Conservation (phyloP, 2,113 vertebrate species). For the Ibidorhyncha struthersii region DNA sequence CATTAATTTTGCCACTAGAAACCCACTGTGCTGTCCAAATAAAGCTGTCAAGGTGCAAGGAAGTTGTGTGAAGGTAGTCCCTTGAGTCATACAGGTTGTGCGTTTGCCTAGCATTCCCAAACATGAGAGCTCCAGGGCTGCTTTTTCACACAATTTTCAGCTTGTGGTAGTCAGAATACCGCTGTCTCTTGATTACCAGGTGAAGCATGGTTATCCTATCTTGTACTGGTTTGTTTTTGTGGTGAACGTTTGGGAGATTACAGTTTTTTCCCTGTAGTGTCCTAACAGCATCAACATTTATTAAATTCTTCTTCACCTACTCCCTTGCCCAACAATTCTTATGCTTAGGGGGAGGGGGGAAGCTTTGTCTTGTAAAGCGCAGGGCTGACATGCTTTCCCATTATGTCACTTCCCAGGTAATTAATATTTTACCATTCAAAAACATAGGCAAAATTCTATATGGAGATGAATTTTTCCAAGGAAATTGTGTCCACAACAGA, state of each 20-base stretch:
- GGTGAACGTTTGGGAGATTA: neutral
- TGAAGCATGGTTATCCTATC: neutral
- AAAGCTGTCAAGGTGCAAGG: neutral
- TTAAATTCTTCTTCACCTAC: neutral
- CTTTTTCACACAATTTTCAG: neutral
- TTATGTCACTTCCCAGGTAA: neutral
- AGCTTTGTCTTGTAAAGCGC: neutral
- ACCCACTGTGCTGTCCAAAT: neutral
- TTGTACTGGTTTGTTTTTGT: neutral
- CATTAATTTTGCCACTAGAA: neutral
- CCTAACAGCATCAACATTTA: neutral
- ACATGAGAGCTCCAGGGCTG: neutral
- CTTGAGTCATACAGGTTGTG: rapidly evolving
- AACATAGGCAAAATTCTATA: neutral
- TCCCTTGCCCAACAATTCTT: neutral
- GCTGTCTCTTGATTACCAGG: neutral
- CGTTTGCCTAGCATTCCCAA: neutral
- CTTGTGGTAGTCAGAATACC: neutral
- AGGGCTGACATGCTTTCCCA: neutral
- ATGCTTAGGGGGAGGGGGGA: neutral
- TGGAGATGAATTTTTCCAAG: neutral
- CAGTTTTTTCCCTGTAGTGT: neutral
- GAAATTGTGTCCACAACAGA: neutral
- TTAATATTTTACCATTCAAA: neutral
- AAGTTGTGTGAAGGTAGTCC: neutral